Base-by-base conservation (phyloP, 2,113 vertebrate genomes). In the Orientallactaga bullata region DNA sequence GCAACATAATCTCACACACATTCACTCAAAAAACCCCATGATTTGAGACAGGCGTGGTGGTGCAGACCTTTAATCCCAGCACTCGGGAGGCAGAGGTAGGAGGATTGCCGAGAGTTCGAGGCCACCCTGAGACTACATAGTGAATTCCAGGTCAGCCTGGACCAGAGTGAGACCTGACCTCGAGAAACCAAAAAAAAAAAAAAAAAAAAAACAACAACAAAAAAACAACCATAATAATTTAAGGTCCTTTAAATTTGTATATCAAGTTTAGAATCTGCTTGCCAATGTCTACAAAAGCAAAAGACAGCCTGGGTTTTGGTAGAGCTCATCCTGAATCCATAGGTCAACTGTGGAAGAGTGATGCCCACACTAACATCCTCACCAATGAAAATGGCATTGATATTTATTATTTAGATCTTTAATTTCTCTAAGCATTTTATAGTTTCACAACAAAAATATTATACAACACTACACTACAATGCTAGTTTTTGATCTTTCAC, bases 21-120 rank as follows among this genome's bases (percentile, higher is more conserved):
- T 21, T 16, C 5, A 6, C 6, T 5, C 16, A 13, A 16, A n/a
- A 1, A 21, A 28, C n/a, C n/a, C n/a, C n/a, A n/a, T n/a, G n/a
- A n/a, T n/a, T n/a, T n/a, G n/a, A n/a, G n/a, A n/a, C n/a, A n/a
- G n/a, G n/a, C n/a, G n/a, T n/a, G n/a, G n/a, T n/a, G n/a, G n/a
- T n/a, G n/a, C n/a, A n/a, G n/a, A n/a, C n/a, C n/a, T n/a, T n/a
- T n/a, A n/a, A n/a, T n/a, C n/a, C n/a, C n/a, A n/a, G n/a, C n/a
- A n/a, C n/a, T n/a, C n/a, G n/a, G n/a, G n/a, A n/a, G n/a, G n/a
- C n/a, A n/a, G n/a, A n/a, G n/a, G n/a, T n/a, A n/a, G n/a, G n/a
- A n/a, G n/a, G n/a, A n/a, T n/a, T n/a, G n/a, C n/a, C n/a, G n/a
- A n/a, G n/a, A n/a, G n/a, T n/a, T n/a, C n/a, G n/a, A n/a, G n/a